phyloP scores from a whole-genome alignment of 2,797 vertebrate species.

The Poecilia wingei region DNA sequence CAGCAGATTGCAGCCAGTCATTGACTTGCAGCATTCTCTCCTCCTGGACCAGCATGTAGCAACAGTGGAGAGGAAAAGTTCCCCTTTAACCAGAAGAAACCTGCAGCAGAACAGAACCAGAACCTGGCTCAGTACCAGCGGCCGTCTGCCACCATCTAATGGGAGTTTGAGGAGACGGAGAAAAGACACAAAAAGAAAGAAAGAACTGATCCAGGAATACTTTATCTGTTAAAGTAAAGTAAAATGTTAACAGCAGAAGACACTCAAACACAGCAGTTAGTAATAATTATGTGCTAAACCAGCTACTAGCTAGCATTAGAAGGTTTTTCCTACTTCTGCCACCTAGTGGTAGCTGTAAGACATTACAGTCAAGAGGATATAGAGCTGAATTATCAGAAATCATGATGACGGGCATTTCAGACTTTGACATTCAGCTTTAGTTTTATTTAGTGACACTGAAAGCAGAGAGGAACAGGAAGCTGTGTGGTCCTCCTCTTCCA shows the following conservation, averaged over 20 bases:
- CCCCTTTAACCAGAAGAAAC: too few relatives aligned
- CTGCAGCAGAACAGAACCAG: too few relatives aligned
- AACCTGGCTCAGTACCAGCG: too few relatives aligned
- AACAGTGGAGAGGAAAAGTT: too few relatives aligned
- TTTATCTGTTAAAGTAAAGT: background rate
- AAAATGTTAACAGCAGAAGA: background rate
- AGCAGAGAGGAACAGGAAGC: too few relatives aligned
- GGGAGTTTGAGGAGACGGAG: too few relatives aligned
- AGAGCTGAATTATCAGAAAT: background rate
- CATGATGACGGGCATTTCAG: background rate
- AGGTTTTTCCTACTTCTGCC: background rate
- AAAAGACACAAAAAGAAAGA: too few relatives aligned
- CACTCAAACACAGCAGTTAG: background rate
- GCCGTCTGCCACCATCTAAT: too few relatives aligned
- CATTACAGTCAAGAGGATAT: background rate
- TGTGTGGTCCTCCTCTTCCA: background rate
- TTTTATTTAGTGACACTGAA: background rate
- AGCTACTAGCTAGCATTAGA: background rate
- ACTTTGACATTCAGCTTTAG: too few relatives aligned
- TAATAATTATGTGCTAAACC: background rate
- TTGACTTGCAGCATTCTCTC: too few relatives aligned
- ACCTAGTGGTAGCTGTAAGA: background rate
- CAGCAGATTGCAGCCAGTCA: too few relatives aligned
- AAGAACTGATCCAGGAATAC: background rate
- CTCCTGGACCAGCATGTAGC: too few relatives aligned